Base-by-base conservation (phyloP, 2,888 invertebrate species). In the Mythimna vitellina region DNA sequence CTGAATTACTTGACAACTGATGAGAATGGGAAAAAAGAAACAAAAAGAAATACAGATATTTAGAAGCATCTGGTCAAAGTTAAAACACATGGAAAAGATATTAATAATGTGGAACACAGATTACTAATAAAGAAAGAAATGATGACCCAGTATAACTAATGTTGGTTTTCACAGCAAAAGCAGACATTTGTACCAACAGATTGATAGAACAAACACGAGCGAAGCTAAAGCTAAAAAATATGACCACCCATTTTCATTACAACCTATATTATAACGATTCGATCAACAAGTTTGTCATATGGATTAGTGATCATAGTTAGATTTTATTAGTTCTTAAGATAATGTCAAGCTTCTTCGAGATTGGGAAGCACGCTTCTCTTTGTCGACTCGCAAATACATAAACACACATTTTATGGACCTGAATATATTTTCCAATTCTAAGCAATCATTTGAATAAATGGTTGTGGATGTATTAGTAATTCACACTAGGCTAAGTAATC, bases 1-100 rank as follows among this genome's bases (percentile, higher is more conserved):
- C 84, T 88, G 65, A 80, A 82, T 78, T 67, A 80, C 67, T 62
- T 70, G 69, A 71, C 69, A 75, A 69, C 61, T 69, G 69, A 67
- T 42, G 42, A 57, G 53, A 20, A 72, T 22, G 67, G 22, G 22
- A 1, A 0, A 35, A 60, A 65, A 63, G 17, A 14, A 29, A 51
- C 32, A 9, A 32, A 6, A 60, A 20, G 3, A 65, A n/a, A 66
- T 63, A 29, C 10, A 51, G 5, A 25, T 25, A 56, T n/a, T 49
- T 10, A n/a, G 6, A 32, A 29, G 38, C 63, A 71, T 76, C 54
- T 75, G 70, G 58, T 4, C 8, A 29, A 20, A 46, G 12, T 56
- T 14, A 12, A 56, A 32, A 56, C 17, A 14, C 14, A 42, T 42
- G 17, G 5, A 42, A 32, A 42, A 14, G 14, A 25, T 32, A 25